phyloP scores from a whole-genome alignment of 2,797 vertebrate species.

The Carapus acus region DNA sequence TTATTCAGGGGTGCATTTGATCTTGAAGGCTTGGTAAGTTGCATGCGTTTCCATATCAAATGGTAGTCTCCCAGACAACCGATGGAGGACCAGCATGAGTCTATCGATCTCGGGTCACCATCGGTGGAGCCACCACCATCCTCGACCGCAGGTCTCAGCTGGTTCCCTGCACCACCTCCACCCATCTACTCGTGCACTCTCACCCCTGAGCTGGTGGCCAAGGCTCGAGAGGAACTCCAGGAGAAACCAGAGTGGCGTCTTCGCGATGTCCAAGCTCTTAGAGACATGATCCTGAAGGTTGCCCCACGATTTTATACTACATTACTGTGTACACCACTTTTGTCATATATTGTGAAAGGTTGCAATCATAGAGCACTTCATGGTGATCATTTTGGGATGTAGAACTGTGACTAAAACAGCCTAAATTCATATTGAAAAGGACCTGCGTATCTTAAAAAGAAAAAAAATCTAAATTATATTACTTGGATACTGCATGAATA shows the following conservation, averaged over 20 bases:
- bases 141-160: slow-evolving; percentile 54
- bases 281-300: slow-evolving; percentile 90
- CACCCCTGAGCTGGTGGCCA: slow-evolving; percentile 86
- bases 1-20: too few relatives aligned
- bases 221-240: slow-evolving; percentile 93
- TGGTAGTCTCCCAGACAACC: slow-evolving; percentile 51
- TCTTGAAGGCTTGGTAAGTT: too few relatives aligned
- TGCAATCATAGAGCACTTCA: too few relatives aligned
- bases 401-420: too few relatives aligned
- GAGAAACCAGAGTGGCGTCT: slow-evolving; percentile 98
- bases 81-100: slow-evolving; percentile 88
- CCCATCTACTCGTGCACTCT: slow-evolving; percentile 85
- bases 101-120: slow-evolving; percentile 74
- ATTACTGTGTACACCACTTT: too few relatives aligned
- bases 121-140: slow-evolving; percentile 38
- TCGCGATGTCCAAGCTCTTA: slow-evolving; percentile 90
- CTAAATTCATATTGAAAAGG: too few relatives aligned
- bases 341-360: too few relatives aligned
- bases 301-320: too few relatives aligned
- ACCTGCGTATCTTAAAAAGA: too few relatives aligned
- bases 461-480: too few relatives aligned
- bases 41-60: slow-evolving; percentile 16
- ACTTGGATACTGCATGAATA: too few relatives aligned
- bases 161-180: slow-evolving; percentile 71
- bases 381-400: too few relatives aligned